A percentile compares a stretch with the other conserved stretches of the same genome.
These are phyloP conservation scores for Vollenhovia emeryi DNA, from an alignment of 1,140 invertebrate genomes.

Conservation along the genomic window DNA sequence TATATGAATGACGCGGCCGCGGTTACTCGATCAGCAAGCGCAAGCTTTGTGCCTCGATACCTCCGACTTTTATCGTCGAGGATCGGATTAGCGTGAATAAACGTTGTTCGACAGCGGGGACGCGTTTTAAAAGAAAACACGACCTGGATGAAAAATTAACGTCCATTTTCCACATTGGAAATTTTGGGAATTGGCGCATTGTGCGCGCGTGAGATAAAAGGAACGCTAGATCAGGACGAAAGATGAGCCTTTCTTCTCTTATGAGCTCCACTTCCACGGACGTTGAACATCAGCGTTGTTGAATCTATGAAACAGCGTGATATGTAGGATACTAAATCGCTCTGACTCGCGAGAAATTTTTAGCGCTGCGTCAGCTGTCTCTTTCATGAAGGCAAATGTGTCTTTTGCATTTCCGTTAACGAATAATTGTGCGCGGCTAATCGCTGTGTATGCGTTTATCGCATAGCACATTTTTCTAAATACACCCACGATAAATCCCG, in stretches of 20 bases:
- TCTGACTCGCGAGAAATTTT: conserved; percentile 21
- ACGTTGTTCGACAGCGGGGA: background rate
- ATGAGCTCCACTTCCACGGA: background rate
- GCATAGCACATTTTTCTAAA: conserved; percentile 26
- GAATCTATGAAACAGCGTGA: background rate
- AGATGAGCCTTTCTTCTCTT: background rate
- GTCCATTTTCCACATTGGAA: conserved; percentile 1
- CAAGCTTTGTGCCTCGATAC: background rate
- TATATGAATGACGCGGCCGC: background rate
- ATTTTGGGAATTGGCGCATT: conserved; percentile 20
- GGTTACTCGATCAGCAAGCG: background rate
- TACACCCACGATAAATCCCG: conserved; percentile 3
- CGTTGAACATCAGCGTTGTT: background rate
- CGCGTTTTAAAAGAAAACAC: background rate
- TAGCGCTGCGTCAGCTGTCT: background rate
- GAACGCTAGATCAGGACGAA: background rate
- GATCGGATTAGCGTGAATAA: conserved; percentile 32
- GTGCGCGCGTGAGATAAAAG: background rate
- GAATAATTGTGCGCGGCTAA: conserved; percentile 1
- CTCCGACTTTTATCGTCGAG: background rate
- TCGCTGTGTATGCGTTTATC: background rate
- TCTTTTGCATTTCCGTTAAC: background rate
- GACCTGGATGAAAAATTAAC: conserved; percentile 45
- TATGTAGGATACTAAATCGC: conserved; percentile 14
- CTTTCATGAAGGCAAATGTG: background rate